Conservation (phyloP, 2,888 invertebrate genomes). For the Leucophenga montana region DNA sequence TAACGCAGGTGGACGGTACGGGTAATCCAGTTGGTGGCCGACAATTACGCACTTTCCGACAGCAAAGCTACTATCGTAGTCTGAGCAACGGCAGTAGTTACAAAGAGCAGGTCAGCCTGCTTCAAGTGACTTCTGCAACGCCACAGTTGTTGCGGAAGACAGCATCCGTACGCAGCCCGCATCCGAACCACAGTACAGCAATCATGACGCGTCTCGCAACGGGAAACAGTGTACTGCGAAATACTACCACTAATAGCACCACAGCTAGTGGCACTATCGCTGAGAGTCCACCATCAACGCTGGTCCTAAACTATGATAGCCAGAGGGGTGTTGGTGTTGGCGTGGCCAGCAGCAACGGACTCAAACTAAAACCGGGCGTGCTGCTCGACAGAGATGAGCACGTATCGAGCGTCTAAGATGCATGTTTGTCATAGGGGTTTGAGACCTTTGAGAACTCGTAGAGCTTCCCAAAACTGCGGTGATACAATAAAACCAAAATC, state of each 20-base stretch:
- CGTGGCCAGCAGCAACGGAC: slow-evolving; percentile 48
- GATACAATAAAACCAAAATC: slow-evolving; percentile 29
- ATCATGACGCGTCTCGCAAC: slow-evolving; percentile 45
- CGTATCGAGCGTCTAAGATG: slow-evolving; percentile 63
- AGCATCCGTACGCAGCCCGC: slow-evolving; percentile 56
- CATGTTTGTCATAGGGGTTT: slow-evolving; percentile 43
- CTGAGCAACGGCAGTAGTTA: slow-evolving; percentile 58
- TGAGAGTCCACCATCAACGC: slow-evolving; percentile 44
- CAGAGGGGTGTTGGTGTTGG: slow-evolving; percentile 59
- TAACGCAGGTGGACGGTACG: slow-evolving; percentile 71
- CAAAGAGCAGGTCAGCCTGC: slow-evolving; percentile 64
- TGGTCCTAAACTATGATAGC: slow-evolving; percentile 60
- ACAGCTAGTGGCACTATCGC: background rate
- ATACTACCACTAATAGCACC: slow-evolving; percentile 45
- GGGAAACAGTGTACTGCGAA: slow-evolving; percentile 36
- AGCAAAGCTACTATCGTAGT: slow-evolving; percentile 68
- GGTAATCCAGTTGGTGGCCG: slow-evolving; percentile 57
- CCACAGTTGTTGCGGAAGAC: slow-evolving; percentile 55
- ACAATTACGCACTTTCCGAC: slow-evolving; percentile 66
- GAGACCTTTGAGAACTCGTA: slow-evolving; percentile 46
- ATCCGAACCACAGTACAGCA: slow-evolving; percentile 46
- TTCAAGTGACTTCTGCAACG: slow-evolving; percentile 54
- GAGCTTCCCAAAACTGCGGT: slow-evolving; percentile 48
- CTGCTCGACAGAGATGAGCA: slow-evolving; percentile 51
- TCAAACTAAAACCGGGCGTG: slow-evolving; percentile 37